Base-by-base conservation (phyloP, 2,113 vertebrate genomes). In the Catharus minimus region DNA sequence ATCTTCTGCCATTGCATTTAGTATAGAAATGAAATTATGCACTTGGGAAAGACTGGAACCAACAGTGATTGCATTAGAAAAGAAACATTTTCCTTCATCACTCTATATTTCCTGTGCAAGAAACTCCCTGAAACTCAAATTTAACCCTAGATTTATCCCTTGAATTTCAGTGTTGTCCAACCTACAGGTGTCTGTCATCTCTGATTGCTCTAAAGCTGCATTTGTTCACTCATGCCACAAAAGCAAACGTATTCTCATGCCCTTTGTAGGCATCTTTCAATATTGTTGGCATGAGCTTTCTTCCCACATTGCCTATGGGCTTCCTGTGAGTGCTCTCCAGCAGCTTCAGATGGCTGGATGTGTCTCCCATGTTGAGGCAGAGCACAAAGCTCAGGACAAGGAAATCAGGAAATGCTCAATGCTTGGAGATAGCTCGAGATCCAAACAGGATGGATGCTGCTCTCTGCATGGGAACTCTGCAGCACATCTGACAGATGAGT, bases 401-500 rank as follows among this genome's bases (percentile, higher is more conserved):
- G 58, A 78, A 83, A 88, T 43, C 20, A 60, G 86, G 69, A 93
- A 84, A 89, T 56, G 33, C 2, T 1, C 6, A 6, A 21, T 32
- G 57, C 77, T 86, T 32, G 80, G 57, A 46, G 69, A 85, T 8
- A 43, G 68, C 53, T 66, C 12, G 56, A 91, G 90, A 95, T 89
- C 66, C 50, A 81, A 89, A 67, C 23, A 62, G 72, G 89, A 66
- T 66, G 85, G 58, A 61, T 93, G 57, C 9, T 26, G 67, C 60
- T 95, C 77, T 64, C 53, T 93, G 46, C 9, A 14, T 41, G 49
- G 80, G 41, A 66, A 75, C 89, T 93, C 58, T 43, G 75, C 60
- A 86, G 80, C 80, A 91, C 86, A 83, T 87, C 90, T 92, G 94
- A 96, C 74, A 28, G 36, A 88, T 32, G 78, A 96, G 62, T 76